Percentiles rank a stretch among this genome's conserved stretches.
Evolutionary conservation across 2,888 invertebrate species (phyloP).

Genomic region (Boloria selene): DNA sequence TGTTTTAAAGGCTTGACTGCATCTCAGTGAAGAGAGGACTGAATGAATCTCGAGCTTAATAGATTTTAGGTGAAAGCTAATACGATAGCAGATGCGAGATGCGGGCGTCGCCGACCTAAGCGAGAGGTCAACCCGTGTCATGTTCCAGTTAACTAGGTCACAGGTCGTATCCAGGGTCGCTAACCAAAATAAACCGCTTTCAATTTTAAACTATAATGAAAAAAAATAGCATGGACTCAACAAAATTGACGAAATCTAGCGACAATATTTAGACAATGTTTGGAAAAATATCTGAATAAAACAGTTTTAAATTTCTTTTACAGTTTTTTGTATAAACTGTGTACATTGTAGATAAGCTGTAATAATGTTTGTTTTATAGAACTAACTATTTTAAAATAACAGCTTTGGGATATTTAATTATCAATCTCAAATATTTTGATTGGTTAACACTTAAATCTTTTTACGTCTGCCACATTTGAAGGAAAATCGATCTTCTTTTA

Average conservation of each 20-base stretch:
- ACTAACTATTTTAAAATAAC: too few relatives aligned
- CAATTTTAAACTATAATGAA: conserved; percentile 28
- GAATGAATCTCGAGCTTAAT: conserved; percentile 40
- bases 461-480: too few relatives aligned
- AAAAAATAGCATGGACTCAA: conserved; percentile 1
- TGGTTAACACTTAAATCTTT: too few relatives aligned
- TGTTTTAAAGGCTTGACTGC: too few relatives aligned
- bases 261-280: conserved; percentile 8
- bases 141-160: conserved; percentile 68
- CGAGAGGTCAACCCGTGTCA: conserved; percentile 71
- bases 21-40: conserved; percentile 13
- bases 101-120: conserved; percentile 62
- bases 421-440: too few relatives aligned
- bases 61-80: conserved; percentile 41
- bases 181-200: conserved; percentile 66
- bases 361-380: background rate
- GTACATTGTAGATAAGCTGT: background rate
- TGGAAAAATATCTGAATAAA: background rate
- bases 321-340: background rate
- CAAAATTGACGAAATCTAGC: background rate
- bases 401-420: too few relatives aligned
- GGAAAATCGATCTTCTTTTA: too few relatives aligned
- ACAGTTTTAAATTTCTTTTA: background rate
- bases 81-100: conserved; percentile 47
- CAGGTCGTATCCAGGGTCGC: conserved; percentile 62